phyloP scores from a whole-genome alignment of 53 echinoderm and acorn worm species.

The Crossaster papposus region DNA sequence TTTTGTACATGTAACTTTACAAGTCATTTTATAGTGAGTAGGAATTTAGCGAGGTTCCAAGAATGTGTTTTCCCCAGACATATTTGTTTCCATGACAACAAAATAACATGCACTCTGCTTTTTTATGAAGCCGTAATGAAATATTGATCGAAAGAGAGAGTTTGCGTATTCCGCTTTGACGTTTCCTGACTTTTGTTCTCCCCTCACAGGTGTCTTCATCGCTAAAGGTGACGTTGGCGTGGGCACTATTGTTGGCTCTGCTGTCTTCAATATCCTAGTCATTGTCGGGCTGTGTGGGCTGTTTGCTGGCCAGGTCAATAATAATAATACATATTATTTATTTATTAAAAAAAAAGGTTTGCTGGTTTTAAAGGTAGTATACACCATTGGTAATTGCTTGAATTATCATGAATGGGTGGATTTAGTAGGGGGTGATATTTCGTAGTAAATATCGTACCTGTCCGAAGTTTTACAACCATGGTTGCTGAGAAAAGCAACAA shows the following conservation, averaged over 20 bases:
- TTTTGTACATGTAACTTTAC: no score
- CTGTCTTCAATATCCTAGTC: slow-evolving; percentile 97
- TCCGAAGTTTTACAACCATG: no score
- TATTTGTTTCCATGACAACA: neutral
- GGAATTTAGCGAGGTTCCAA: no score
- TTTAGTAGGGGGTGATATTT: no score
- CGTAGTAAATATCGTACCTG: no score
- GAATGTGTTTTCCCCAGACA: no score
- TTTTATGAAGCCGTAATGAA: neutral
- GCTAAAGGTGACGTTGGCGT: slow-evolving; percentile 97
- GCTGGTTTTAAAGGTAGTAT: no score
- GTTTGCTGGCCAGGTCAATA: slow-evolving; percentile 93
- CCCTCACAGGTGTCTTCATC: slow-evolving; percentile 87
- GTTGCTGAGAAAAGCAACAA: no score
- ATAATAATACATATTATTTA: neutral
- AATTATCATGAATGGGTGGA: no score
- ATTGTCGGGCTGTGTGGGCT: slow-evolving; percentile 90
- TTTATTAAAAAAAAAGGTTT: no score
- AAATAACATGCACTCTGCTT: neutral
- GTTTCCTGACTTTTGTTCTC: slow-evolving; percentile 11
- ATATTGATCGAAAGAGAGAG: neutral
- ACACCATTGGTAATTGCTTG: no score
- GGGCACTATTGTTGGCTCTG: slow-evolving; percentile 97
- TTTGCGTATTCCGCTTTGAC: neutral
- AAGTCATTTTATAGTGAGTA: no score